Evolutionary conservation across 2,888 invertebrate species (phyloP), one percentile per base, ranked within the genome.

Genomic region (Drosophila sordidula): DNA sequence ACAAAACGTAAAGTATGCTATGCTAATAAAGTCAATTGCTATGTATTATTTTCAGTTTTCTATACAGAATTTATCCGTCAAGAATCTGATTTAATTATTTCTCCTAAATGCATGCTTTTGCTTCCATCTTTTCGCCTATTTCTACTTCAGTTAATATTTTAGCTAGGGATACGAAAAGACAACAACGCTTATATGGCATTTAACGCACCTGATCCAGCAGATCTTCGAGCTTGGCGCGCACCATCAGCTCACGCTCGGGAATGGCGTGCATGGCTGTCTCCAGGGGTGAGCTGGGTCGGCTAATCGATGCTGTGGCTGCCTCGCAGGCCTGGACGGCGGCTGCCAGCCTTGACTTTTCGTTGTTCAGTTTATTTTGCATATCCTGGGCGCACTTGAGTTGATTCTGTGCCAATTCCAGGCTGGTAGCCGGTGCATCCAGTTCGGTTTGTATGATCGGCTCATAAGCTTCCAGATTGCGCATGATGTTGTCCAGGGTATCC

Each of bases 281-380:
- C 55, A 97, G 95, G 0, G 98, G 98, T 57, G 97, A 97, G 38
- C 97, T 96, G 0, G 98, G 98, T 4, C 98, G 94, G 55, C 98
- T 98, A 25, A 98, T 96, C 0, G 97, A 97, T 1, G 98, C 97
- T 0, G 97, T 97, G 0, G 98, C 98, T 3, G 97, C 97, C 87
- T 98, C 97, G 90, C 98, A 98, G 0, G 97, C 97, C 80, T 98
- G 98, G 1, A 98, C 96, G 0, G 98, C 98, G 0, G 96, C 93
- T 0, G 96, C 96, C 2, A 98, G 93, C 0, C 97, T 94, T 1
- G 96, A 94, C 93, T 98, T 98, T 92, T 98, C 98, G 0, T 94
- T 95, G 92, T 97, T 97, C n/a, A 98, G 93, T 75, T 97, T 97
- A 87, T 96, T 96, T 91, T 98, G 96, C 79, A 98, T 94, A n/a